phyloP scores from a whole-genome alignment of 2,888 invertebrate species.

The Pristionchus japonicus region DNA sequence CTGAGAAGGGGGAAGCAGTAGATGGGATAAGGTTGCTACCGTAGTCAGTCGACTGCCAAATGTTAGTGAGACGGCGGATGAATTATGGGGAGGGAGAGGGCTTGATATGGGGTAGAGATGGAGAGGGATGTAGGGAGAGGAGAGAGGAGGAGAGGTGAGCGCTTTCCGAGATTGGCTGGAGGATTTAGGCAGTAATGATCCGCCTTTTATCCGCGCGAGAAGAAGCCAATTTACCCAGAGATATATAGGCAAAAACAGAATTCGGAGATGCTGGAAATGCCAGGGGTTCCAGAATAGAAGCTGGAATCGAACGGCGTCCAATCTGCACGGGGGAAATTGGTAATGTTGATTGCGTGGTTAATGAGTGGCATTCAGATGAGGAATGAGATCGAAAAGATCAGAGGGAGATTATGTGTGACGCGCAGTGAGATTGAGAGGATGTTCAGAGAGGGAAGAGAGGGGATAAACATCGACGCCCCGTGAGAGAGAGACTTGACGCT shows the following conservation, averaged over 20 bases:
- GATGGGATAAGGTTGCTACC: neutral
- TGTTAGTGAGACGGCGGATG: neutral
- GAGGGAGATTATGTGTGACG: neutral
- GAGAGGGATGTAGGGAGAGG: neutral
- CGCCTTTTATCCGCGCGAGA: neutral
- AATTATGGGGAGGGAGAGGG: too few relatives aligned
- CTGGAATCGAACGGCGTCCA: neutral
- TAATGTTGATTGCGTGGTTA: neutral
- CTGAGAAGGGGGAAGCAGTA: neutral
- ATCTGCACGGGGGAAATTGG: neutral
- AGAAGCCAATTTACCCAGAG: neutral
- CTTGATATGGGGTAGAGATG: neutral
- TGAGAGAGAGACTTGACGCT: neutral
- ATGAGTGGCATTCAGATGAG: neutral
- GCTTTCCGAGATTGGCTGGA: neutral
- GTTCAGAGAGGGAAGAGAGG: neutral
- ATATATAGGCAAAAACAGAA: neutral
- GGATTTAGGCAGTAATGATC: conserved; percentile 11
- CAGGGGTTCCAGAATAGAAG: neutral
- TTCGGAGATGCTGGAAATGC: neutral
- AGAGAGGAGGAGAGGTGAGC: neutral
- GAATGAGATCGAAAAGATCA: neutral
- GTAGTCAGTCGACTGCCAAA: neutral
- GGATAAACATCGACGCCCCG: conserved; percentile 27
- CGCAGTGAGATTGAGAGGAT: neutral